Base-by-base conservation (phyloP, 2,797 vertebrate species). In the Ibycter americanus region DNA sequence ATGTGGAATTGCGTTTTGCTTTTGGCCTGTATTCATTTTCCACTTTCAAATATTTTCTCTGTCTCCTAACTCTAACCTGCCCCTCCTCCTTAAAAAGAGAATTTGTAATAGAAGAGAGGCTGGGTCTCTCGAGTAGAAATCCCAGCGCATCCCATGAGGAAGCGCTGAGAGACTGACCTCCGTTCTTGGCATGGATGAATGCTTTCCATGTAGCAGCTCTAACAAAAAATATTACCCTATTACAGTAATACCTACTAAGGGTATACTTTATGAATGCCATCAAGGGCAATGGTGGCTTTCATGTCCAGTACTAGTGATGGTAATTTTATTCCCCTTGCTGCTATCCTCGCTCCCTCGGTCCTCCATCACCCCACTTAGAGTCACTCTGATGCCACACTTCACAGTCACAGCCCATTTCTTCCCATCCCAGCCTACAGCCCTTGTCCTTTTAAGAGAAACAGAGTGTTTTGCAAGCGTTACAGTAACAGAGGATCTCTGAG, bases 261-360 rank as follows among this genome's bases (percentile, higher is more conserved):
- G 22, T 70, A 21, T 72, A 18, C 72, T 86, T 77, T 82, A 61
- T 97, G 97, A 66, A 70, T 31, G 81, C 93, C 96, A 89, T 66
- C 58, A 83, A 96, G 96, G 97, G 93, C 83, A 91, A 71, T 67
- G 82, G 78, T 65, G 89, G 70, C 87, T 97, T 96, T 96, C 83
- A 55, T 83, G 80, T 92, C 72, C 83, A 73, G 17, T 26, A 5
- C 58, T n/a, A 18, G 38, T 44, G 77, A 63, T 84, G 82, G 62
- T 70, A 73, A 52, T 96, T 96, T 93, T 77, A 91, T 93, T 93
- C 71, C 36, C 65, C 51, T 78, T 16, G 46, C 44, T 34, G 76
- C 78, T 76, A 15, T 67, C 36, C 83, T 79, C 74, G 1, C 29
- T 89, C 42, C 32, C 67, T 87, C 67, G 3, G 44, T 70, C 34